Conservation (phyloP, 2,888 invertebrate species). For the Melinaea marsaeus region DNA sequence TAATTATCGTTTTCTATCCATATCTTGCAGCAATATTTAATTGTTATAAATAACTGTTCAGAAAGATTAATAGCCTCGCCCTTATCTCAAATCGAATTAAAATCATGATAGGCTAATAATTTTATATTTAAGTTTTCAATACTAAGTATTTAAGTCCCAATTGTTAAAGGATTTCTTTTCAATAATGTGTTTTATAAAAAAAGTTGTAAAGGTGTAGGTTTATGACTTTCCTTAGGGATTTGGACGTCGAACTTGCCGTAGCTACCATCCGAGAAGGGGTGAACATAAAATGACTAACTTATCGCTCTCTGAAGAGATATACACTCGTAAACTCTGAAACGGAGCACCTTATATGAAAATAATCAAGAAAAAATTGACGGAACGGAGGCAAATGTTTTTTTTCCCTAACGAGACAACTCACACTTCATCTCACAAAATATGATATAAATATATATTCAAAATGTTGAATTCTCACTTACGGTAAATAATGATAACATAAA, state of each 20-base stretch:
- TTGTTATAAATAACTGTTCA: neutral
- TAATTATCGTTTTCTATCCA: too few relatives aligned
- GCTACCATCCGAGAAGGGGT: constrained; percentile 62
- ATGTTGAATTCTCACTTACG: neutral
- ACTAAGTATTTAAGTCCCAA: neutral
- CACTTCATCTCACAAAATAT: neutral
- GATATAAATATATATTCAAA: neutral
- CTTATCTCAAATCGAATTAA: neutral
- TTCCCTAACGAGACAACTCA: neutral
- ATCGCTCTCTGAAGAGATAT: constrained; percentile 74
- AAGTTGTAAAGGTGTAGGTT: constrained; percentile 54
- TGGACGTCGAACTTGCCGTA: constrained; percentile 65
- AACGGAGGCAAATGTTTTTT: neutral
- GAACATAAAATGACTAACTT: constrained; percentile 76
- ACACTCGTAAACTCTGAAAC: constrained; percentile 70
- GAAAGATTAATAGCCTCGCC: neutral
- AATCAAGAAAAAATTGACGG: constrained; percentile 66
- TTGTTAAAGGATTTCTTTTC: constrained; percentile 33
- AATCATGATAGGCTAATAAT: constrained; percentile 4
- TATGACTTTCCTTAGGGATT: constrained; percentile 66
- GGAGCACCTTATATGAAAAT: constrained; percentile 68
- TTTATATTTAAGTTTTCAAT: constrained; percentile 1
- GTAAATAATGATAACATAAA: neutral
- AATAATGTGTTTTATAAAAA: constrained; percentile 38
- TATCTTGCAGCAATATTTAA: neutral